phyloP scores from a whole-genome alignment of 2,797 vertebrate species.

The Manis crassicaudata region DNA sequence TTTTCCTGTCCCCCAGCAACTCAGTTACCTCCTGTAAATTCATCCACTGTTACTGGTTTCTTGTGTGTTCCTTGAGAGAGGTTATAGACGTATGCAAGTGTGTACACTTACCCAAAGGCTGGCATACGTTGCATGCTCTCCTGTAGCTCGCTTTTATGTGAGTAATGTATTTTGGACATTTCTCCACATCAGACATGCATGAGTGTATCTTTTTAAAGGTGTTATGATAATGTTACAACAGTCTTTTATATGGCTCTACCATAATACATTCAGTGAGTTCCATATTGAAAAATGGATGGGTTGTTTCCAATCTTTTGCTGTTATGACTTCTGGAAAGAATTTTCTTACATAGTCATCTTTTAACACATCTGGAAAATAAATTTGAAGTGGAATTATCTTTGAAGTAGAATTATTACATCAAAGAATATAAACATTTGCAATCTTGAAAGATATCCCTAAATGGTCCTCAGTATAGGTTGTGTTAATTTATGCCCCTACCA shows the following conservation, averaged over 20 bases:
- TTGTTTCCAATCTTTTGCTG: background rate
- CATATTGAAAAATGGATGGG: background rate
- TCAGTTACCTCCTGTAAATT: background rate
- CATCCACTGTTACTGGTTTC: background rate
- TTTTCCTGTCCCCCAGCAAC: background rate
- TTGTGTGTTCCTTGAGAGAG: background rate
- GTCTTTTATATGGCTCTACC: background rate
- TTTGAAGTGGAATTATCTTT: background rate
- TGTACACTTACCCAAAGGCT: background rate
- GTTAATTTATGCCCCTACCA: background rate
- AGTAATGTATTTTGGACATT: background rate
- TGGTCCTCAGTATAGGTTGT: background rate
- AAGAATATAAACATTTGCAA: background rate
- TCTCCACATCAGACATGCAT: background rate
- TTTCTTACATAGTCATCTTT: constrained; percentile 6
- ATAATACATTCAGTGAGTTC: background rate
- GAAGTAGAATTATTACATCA: background rate
- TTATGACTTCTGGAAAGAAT: background rate
- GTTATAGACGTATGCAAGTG: background rate
- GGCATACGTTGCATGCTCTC: background rate
- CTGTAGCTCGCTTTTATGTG: background rate
- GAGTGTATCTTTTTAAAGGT: background rate
- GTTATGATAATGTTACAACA: background rate
- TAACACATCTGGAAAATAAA: constrained; percentile 2
- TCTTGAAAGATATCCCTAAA: background rate